Conservation (phyloP, 2,113 vertebrate genomes). For the Aphyosemion australe region DNA sequence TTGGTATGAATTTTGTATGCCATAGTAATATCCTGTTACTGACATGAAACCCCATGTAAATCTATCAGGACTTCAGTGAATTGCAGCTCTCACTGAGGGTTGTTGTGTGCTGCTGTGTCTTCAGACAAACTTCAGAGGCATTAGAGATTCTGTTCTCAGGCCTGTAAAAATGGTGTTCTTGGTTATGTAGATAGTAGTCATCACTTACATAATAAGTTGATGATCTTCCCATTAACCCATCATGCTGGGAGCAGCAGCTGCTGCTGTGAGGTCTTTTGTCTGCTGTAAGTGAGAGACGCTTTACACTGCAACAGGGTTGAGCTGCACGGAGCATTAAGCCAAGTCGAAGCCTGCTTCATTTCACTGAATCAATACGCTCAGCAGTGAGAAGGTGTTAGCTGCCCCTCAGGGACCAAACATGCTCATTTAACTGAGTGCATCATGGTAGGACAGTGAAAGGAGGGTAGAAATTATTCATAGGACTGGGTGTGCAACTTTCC, state of each 20-base stretch:
- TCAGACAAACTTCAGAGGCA: background rate
- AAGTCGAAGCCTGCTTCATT: conserved; percentile 16
- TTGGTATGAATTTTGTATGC: background rate
- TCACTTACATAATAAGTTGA: background rate
- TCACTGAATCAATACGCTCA: conserved; percentile 25
- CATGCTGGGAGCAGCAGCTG: background rate
- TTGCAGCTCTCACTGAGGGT: no score
- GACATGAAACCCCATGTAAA: background rate
- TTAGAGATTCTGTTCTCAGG: background rate
- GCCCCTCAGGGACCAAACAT: conserved; percentile 15
- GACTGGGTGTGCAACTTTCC: background rate
- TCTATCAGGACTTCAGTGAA: background rate
- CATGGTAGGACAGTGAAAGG: background rate
- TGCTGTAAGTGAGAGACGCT: background rate
- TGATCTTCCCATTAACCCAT: conserved; percentile 2
- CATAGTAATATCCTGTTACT: background rate
- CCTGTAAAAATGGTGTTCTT: background rate
- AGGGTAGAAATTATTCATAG: conserved; percentile 21
- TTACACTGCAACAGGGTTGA: background rate
- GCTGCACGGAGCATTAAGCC: conserved; percentile 11
- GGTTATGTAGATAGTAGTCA: no score
- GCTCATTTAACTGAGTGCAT: conserved; percentile 16
- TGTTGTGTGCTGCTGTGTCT: background rate
- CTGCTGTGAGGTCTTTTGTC: conserved; percentile 2
- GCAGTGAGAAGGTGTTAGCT: conserved; percentile 26